Percentiles rank a stretch among this genome's conserved stretches.
These are phyloP conservation scores for Neosilurus mollespiculum DNA, from an alignment of 2,797 vertebrate species.

Conservation along the genomic window DNA sequence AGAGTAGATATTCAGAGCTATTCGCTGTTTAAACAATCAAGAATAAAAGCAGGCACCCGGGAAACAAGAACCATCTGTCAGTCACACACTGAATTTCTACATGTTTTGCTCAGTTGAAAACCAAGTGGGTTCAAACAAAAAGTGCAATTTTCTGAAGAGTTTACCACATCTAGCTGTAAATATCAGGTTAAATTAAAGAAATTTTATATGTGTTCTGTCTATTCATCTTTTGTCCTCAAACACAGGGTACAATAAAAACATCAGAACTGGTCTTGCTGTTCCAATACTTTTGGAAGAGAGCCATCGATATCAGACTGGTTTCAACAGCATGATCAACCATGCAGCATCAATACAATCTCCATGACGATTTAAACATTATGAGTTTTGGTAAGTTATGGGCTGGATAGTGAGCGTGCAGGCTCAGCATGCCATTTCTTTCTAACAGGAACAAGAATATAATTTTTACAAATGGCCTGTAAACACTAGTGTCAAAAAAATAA, in stretches of 20 bases:
- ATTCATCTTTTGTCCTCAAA: background rate
- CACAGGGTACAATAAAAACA: background rate
- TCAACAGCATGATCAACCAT: background rate
- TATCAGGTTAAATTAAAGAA: too few relatives aligned
- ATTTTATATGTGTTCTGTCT: too few relatives aligned
- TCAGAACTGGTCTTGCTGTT: background rate
- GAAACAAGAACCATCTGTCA: too few relatives aligned
- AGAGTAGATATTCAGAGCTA: too few relatives aligned
- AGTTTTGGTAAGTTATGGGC: background rate
- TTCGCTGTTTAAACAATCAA: too few relatives aligned
- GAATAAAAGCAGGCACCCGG: too few relatives aligned
- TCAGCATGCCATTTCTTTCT: background rate
- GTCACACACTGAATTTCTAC: too few relatives aligned
- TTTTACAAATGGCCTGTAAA: background rate
- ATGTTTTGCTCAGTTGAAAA: too few relatives aligned
- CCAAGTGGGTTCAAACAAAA: too few relatives aligned
- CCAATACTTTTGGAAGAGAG: background rate
- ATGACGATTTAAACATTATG: background rate
- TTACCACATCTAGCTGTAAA: too few relatives aligned
- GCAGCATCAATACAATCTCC: background rate
- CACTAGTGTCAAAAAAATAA: background rate
- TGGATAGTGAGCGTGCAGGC: background rate
- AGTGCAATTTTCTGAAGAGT: too few relatives aligned
- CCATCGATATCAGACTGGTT: background rate
- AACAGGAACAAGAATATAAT: background rate